These are phyloP conservation scores for Chelonoidis abingdonii DNA, from an alignment of 2,113 vertebrate genomes.

Conservation along the genomic window DNA sequence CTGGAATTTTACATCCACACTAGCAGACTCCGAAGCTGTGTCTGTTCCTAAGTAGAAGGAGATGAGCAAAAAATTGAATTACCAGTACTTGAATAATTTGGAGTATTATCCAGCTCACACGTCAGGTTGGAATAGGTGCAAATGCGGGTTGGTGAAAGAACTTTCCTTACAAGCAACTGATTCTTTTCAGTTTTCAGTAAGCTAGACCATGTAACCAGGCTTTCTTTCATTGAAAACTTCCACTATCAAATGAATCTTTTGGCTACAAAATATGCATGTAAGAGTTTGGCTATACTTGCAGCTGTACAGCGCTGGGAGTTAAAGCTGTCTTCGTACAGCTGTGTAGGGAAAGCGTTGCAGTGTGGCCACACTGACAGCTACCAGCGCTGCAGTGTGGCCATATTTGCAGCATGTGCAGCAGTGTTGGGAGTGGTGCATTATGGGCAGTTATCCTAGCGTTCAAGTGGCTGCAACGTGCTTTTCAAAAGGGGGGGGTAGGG, in stretches of 20 bases:
- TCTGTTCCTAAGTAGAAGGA: neutral
- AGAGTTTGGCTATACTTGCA: too few species aligned
- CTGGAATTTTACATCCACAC: neutral
- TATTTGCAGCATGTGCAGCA: too few species aligned
- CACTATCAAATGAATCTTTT: slow-evolving; percentile 48
- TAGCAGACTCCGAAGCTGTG: neutral
- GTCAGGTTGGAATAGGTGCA: slow-evolving; percentile 22
- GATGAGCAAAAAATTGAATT: neutral
- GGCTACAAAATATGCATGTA: slow-evolving; percentile 7
- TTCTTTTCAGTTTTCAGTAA: slow-evolving; percentile 7
- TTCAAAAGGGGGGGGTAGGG: too few species aligned
- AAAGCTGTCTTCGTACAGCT: too few species aligned
- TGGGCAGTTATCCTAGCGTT: too few species aligned
- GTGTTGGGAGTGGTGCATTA: too few species aligned
- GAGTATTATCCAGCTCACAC: slow-evolving; percentile 11
- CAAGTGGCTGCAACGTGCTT: too few species aligned
- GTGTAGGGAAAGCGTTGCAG: too few species aligned
- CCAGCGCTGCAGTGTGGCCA: too few species aligned
- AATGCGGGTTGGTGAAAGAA: neutral
- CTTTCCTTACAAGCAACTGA: slow-evolving; percentile 49
- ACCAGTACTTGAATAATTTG: neutral
- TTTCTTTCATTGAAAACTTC: slow-evolving; percentile 48
- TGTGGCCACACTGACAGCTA: too few species aligned
- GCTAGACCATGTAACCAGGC: neutral
- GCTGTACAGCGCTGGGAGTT: too few species aligned